Evolutionary conservation across 2,113 vertebrate species (phyloP), one percentile per base, ranked within the genome.

Genomic region (Xiphorhynchus elegans): DNA sequence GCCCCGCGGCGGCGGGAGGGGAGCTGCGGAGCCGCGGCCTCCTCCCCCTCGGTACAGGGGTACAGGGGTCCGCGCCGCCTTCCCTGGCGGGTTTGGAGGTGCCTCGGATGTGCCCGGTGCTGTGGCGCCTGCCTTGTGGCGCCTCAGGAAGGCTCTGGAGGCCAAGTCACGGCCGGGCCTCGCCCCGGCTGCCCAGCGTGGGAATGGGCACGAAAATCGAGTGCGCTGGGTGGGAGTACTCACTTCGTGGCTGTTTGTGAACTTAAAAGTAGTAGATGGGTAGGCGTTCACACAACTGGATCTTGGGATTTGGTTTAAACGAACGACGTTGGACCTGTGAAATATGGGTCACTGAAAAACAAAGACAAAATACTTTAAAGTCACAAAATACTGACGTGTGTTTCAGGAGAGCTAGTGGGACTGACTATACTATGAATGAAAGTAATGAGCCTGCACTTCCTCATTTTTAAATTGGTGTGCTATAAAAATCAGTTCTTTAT

Each of bases 261-360:
- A 18, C 66, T 72, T 68, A 6, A 9, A 33, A 55, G 37, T 7
- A 21, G 53, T 24, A 7, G 23, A 24, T 42, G 75, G 33, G n/a
- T 13, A 11, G 74, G 58, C 11, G 23, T 52, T 87, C 35, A 0
- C 15, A 0, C 13, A 2, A 0, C 19, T 13, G 46, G 10, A 1
- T 68, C 11, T 23, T 9, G 23, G 29, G 5, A 2, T 56, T 62
- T 14, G n/a, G 9, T 53, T 9, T 76, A 67, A 31, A 7, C 15
- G n/a, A 68, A 17, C 23, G 28, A 2, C 53, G 1, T 4, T 3
- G 25, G 47, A 4, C 25, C 23, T 1, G n/a, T 23, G 68, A 42
- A 62, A 80, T 42, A n/a, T 16, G 86, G 29, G 58, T 55, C n/a
- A 2, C 55, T 28, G 72, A 7, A 26, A 77, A 76, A 24, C 17